A percentile compares a stretch with the other conserved stretches of the same genome.
Conservation (phyloP, 1,140 invertebrate species). For the Zophobas morio region DNA sequence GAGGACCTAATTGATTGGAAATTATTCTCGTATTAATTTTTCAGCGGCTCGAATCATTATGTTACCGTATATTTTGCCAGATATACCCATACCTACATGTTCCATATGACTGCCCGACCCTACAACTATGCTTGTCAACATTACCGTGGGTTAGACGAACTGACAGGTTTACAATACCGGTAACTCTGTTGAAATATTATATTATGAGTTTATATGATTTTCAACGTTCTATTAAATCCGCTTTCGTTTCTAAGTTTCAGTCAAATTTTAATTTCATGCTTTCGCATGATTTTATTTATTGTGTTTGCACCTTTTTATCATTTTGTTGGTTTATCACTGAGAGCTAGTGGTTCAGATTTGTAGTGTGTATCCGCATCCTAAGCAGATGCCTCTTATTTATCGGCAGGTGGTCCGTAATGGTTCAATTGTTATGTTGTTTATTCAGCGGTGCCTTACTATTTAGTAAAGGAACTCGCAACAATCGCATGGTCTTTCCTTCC, state of each 20-base stretch:
- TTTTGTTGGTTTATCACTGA: constrained; percentile 1
- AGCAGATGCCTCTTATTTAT: constrained; percentile 35
- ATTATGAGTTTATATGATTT: constrained; percentile 1
- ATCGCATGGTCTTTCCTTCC: constrained; percentile 27
- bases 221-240: neutral
- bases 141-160: constrained; percentile 9
- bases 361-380: constrained; percentile 25
- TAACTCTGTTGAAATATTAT: constrained; percentile 13
- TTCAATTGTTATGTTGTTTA: constrained; percentile 50
- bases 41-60: constrained; percentile 29
- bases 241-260: too few relatives aligned
- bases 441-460: constrained; percentile 47
- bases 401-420: constrained; percentile 51
- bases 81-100: constrained; percentile 15
- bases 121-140: constrained; percentile 8
- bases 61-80: constrained; percentile 36
- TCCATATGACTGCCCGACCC: constrained; percentile 39
- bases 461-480: constrained; percentile 36
- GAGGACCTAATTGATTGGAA: constrained; percentile 51
- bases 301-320: constrained; percentile 2
- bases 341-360: neutral
- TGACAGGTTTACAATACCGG: constrained; percentile 25
- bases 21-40: constrained; percentile 49
- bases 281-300: neutral
- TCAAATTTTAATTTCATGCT: neutral